phyloP scores from a whole-genome alignment of 2,888 invertebrate genomes.

The Dryobotodes eremita region DNA sequence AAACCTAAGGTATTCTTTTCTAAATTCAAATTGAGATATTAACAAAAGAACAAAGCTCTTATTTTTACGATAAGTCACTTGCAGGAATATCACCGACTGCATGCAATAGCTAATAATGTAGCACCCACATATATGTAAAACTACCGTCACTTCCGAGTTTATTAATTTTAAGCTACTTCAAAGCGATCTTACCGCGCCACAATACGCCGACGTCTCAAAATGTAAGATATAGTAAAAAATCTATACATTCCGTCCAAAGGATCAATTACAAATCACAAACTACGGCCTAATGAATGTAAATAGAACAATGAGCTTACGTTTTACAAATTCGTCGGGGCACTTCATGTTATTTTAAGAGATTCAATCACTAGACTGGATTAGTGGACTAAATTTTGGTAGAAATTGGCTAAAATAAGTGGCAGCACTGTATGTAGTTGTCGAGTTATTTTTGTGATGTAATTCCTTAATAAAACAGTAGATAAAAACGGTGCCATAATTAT shows the following conservation, averaged over 20 bases:
- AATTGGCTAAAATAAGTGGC: constrained; percentile 5
- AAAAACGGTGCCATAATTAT: not conserved
- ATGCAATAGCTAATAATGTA: not conserved
- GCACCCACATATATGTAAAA: not conserved
- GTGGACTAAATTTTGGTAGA: constrained; percentile 64
- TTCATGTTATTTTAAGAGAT: constrained; percentile 76
- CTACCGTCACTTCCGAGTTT: not conserved
- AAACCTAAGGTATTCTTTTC: not conserved
- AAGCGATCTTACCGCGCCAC: constrained; percentile 60
- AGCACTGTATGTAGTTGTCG: not conserved
- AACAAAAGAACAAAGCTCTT: constrained; percentile 12
- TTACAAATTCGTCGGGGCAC: constrained; percentile 88
- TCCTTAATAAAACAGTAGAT: not conserved
- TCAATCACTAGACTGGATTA: constrained; percentile 67
- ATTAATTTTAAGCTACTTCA: constrained; percentile 15
- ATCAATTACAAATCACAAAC: constrained; percentile 82
- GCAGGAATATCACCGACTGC: constrained; percentile 25
- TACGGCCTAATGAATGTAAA: constrained; percentile 85
- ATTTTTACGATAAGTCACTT: constrained; percentile 16
- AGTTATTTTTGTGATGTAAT: not conserved
- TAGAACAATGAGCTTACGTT: constrained; percentile 81
- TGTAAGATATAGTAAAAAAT: constrained; percentile 79
- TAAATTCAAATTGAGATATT: not conserved
- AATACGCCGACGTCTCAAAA: constrained; percentile 65
- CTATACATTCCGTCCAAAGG: constrained; percentile 79